A percentile compares a stretch with the other conserved stretches of the same genome.
Evolutionary conservation across 1,140 invertebrate species (phyloP).

Genomic region (Trissolcus basalis): DNA sequence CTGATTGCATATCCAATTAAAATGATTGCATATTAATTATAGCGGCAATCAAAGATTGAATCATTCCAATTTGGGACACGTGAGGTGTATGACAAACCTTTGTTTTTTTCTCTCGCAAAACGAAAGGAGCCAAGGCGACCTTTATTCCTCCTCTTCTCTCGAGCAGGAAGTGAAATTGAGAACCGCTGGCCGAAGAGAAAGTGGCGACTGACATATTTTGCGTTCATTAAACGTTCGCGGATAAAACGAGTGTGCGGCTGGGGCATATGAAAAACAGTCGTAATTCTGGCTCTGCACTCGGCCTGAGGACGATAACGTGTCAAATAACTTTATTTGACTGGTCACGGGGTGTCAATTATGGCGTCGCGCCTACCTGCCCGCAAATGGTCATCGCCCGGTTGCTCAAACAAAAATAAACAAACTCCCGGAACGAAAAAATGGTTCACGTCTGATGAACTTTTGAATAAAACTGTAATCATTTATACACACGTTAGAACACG

Average conservation of each 20-base stretch:
- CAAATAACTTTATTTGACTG: background rate
- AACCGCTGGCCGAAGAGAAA: conserved; percentile 71
- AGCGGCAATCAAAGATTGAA: no score
- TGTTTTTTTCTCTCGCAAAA: conserved; percentile 33
- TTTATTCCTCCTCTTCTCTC: conserved; percentile 34
- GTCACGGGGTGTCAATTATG: no score
- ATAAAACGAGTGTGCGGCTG: conserved; percentile 32
- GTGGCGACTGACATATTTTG: conserved; percentile 75
- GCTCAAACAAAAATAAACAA: no score
- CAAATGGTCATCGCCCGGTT: no score
- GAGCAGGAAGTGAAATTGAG: conserved; percentile 73
- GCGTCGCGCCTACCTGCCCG: no score
- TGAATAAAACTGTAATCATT: no score
- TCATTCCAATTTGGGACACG: no score
- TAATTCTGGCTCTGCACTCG: background rate
- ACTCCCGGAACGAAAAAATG: no score
- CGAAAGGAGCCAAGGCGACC: conserved; percentile 22
- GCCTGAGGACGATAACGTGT: background rate
- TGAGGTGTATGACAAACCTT: background rate
- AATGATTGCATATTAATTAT: no score
- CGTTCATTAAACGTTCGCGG: conserved; percentile 63
- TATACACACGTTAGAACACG: no score
- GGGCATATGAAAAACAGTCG: background rate
- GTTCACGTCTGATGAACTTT: no score
- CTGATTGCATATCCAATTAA: no score